phyloP scores from a whole-genome alignment of 2,888 invertebrate genomes.

The Ophraella communa region DNA sequence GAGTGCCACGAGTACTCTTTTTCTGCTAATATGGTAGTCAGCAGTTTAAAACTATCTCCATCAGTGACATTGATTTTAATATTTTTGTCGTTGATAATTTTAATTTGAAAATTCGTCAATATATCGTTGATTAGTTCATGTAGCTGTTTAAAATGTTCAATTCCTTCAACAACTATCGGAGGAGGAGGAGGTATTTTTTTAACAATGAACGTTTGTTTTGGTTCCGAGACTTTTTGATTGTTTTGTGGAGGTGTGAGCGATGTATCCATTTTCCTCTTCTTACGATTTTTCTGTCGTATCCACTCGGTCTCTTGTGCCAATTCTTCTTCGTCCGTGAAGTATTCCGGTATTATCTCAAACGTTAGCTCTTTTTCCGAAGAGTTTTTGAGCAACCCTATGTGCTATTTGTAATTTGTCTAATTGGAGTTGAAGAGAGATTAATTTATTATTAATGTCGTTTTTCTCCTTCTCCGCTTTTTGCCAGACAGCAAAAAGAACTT shows the following conservation, averaged over 20 bases:
- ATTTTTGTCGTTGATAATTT: no score
- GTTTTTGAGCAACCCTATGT: no score
- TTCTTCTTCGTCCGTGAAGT: neutral
- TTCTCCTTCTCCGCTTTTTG: no score
- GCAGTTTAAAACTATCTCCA: neutral
- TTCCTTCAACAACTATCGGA: neutral
- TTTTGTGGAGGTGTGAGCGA: no score
- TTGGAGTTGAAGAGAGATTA: no score
- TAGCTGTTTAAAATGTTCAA: neutral
- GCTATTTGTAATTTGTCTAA: no score
- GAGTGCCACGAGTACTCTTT: constrained; percentile 8
- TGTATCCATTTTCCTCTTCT: neutral
- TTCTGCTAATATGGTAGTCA: constrained; percentile 3
- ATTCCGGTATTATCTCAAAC: neutral
- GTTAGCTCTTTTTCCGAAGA: neutral
- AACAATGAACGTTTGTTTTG: neutral
- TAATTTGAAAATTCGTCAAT: neutral
- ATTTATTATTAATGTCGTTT: no score
- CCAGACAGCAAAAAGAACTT: neutral
- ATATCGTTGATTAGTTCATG: neutral
- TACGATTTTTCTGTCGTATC: neutral
- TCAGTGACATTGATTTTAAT: no score
- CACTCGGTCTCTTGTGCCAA: neutral
- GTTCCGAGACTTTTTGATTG: neutral
- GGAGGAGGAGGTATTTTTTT: no score